Conservation (phyloP, 2,888 invertebrate genomes). For the Pollenia labialis region DNA sequence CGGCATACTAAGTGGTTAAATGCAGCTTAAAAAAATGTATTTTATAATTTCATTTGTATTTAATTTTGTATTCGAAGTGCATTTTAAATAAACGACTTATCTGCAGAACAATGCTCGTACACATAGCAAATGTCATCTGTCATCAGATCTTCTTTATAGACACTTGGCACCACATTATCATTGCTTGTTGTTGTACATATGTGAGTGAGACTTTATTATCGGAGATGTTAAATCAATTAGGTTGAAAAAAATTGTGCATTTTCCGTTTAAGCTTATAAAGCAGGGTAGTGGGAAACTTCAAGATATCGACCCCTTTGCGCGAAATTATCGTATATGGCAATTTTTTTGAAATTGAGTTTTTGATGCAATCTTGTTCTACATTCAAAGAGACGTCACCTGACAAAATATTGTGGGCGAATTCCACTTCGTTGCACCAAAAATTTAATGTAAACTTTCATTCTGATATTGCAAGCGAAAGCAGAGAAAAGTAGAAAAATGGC, state of each 20-base stretch:
- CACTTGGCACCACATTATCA: conserved; percentile 49
- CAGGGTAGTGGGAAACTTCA: background rate
- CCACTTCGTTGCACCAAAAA: too few species aligned
- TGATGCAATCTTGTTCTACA: too few species aligned
- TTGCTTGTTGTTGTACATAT: background rate
- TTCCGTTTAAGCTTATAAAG: background rate
- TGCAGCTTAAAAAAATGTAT: conserved; percentile 41
- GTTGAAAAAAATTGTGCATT: too few species aligned
- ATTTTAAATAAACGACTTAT: conserved; percentile 45
- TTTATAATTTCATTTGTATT: conserved; percentile 35
- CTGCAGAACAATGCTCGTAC: conserved; percentile 36
- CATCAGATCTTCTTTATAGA: conserved; percentile 6
- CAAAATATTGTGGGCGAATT: too few species aligned
- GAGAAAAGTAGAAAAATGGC: too few species aligned
- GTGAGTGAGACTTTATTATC: conserved; percentile 1
- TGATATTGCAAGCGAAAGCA: too few species aligned
- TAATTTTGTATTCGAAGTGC: conserved; percentile 42
- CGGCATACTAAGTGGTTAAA: conserved; percentile 48
- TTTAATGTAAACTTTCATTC: too few species aligned
- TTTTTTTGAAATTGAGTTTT: too few species aligned
- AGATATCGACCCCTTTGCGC: too few species aligned
- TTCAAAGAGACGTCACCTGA: too few species aligned
- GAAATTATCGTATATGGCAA: too few species aligned
- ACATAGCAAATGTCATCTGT: conserved; percentile 51
- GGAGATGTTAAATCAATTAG: background rate